Base-by-base conservation (phyloP, 2,113 vertebrate genomes). In the Triplophysa tibetana region DNA sequence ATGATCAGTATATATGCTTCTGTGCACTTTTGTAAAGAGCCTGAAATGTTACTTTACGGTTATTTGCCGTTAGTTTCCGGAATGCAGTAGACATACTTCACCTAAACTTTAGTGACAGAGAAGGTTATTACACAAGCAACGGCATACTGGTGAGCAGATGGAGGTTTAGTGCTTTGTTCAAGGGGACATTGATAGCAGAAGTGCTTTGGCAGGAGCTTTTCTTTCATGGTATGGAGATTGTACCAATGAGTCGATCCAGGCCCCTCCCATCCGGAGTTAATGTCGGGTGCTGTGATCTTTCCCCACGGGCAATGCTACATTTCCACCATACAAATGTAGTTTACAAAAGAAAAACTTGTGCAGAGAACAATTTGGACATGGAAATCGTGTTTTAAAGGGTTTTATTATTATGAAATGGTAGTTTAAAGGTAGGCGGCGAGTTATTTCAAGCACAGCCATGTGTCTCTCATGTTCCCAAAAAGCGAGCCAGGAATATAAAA, bases 91-190 rank as follows among this genome's bases (percentile, higher is more conserved):
- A 33, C 38, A 48, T 75, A 48, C 72, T 75, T 75, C 19, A 62
- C 26, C 72, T 75, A 48, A 63, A 75, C 72, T 63, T 58, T 38
- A 38, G 29, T 75, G 72, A 75, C 72, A 75, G 72, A 45, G 26
- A 75, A 75, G 70, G 70, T 73, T 73, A 73, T 73, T 73, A 73
- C 54, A 41, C 70, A 72, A 56, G 70, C 19, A 61, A 45, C 60
- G 19, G 56, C 70, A 75, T 62, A 26, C 72, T 48, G 16, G 41
- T 17, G 72, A 75, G 72, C 72, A 75, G 58, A 75, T 75, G 72
- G 72, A 63, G 38, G 38, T 75, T 75, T 75, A 75, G 23, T 63
- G 72, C 72, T 75, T 75, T 75, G 72, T 75, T 75, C 72, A 63
- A 75, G 72, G 72, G 56, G 58, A 75, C 72, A 62, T 62, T 75